Conservation (phyloP, 2,888 invertebrate genomes). For the Dasysyrphus tricinctus region DNA sequence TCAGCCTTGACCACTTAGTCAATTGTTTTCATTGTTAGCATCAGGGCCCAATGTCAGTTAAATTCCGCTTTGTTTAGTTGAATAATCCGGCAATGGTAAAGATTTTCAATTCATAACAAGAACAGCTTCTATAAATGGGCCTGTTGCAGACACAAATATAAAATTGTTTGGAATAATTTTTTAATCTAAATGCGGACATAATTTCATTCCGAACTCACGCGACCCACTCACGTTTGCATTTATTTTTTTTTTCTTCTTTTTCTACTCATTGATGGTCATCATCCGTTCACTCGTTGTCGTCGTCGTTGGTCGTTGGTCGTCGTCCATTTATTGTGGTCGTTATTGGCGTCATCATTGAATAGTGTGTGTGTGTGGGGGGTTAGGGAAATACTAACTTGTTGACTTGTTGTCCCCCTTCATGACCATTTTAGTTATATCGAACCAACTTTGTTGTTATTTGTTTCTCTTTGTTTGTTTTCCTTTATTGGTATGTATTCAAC, state of each 20-base stretch:
- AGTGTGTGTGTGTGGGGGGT: constrained; percentile 52
- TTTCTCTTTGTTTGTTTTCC: constrained; percentile 35
- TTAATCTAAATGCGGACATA: constrained; percentile 69
- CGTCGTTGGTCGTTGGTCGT: no score
- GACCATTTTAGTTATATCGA: constrained; percentile 55
- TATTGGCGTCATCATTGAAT: constrained; percentile 22
- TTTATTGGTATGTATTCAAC: constrained; percentile 19
- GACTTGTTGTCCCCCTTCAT: constrained; percentile 65
- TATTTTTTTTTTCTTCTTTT: neutral
- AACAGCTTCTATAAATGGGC: constrained; percentile 47
- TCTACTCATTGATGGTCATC: constrained; percentile 46
- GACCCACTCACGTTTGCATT: constrained; percentile 65
- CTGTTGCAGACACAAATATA: constrained; percentile 54
- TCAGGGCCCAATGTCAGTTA: no score
- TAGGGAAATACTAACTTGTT: constrained; percentile 68
- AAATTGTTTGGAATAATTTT: constrained; percentile 58
- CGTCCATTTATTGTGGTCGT: constrained; percentile 7
- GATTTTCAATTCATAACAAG: constrained; percentile 39
- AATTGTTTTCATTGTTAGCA: neutral
- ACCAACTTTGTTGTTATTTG: constrained; percentile 43
- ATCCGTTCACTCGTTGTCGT: neutral
- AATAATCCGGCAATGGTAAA: neutral
- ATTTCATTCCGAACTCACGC: constrained; percentile 66
- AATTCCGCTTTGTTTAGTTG: neutral
- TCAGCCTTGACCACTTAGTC: neutral